Conservation (phyloP, 2,113 vertebrate species). For the Rhipidura dahli region DNA sequence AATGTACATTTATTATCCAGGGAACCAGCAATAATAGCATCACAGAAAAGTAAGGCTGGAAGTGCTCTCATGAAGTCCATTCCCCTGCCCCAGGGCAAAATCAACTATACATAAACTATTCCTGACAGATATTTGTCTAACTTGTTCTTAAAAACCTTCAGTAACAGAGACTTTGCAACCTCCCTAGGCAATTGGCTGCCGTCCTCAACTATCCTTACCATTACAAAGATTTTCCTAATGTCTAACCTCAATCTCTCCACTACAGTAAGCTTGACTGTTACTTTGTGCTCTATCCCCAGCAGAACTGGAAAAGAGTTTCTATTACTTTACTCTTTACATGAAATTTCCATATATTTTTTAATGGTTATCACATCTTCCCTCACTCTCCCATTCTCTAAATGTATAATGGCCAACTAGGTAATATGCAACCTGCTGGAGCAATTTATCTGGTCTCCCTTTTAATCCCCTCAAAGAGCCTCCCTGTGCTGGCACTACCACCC, state of each 20-base stretch:
- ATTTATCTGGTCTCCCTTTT: not conserved
- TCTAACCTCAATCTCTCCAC: conserved; percentile 35
- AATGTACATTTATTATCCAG: conserved; percentile 12
- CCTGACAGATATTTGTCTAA: conserved; percentile 60
- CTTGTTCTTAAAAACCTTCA: conserved; percentile 51
- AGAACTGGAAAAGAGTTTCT: conserved; percentile 9
- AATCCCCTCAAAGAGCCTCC: not conserved
- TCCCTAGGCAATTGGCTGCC: conserved; percentile 33
- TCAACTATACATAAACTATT: conserved; percentile 40
- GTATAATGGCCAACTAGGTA: not conserved
- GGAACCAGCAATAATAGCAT: conserved; percentile 24
- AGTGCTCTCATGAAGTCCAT: conserved; percentile 50
- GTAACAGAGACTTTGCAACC: conserved; percentile 22
- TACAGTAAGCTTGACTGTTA: not conserved
- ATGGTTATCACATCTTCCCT: conserved; percentile 2
- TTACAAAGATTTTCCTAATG: conserved; percentile 40
- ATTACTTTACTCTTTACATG: conserved; percentile 22
- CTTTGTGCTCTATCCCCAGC: not conserved
- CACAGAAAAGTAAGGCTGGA: conserved; percentile 37
- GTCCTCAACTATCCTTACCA: conserved; percentile 28
- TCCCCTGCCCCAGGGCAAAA: conserved; percentile 30
- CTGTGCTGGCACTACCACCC: not conserved
- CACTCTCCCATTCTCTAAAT: not conserved
- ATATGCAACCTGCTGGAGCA: not conserved
- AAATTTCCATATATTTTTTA: conserved; percentile 48